Percentiles rank a stretch among this genome's conserved stretches.
These are phyloP conservation scores for Dascyllus trimaculatus DNA, from an alignment of 2,113 vertebrate species.

Conservation along the genomic window DNA sequence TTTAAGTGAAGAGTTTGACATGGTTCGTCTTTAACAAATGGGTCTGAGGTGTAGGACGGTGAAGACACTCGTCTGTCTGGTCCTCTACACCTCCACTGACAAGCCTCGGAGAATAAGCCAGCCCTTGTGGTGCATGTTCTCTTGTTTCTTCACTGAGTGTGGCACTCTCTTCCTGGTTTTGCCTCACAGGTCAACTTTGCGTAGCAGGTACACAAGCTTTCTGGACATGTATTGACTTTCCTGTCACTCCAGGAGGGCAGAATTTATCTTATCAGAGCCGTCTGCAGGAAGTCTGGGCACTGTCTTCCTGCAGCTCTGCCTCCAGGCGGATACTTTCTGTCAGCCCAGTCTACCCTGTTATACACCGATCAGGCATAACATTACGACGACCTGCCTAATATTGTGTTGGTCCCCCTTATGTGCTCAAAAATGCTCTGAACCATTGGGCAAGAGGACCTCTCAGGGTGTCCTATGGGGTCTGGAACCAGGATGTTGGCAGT, in stretches of 20 bases:
- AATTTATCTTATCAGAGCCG: slow-evolving; percentile 13
- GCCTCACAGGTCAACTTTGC: slow-evolving; percentile 2
- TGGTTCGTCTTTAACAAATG: not conserved
- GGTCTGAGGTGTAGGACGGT: not conserved
- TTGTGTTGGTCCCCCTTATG: too few species aligned
- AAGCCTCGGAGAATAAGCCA: not conserved
- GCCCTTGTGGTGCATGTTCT: not conserved
- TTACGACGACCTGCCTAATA: too few species aligned
- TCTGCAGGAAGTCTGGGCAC: slow-evolving; percentile 13
- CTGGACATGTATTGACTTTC: slow-evolving; percentile 19
- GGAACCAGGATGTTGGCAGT: too few species aligned
- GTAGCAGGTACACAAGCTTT: slow-evolving; percentile 7
- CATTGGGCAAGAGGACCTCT: too few species aligned
- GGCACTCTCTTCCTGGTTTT: slow-evolving; percentile 2
- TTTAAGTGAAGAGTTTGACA: not conserved
- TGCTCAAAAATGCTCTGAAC: too few species aligned
- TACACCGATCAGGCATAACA: too few species aligned
- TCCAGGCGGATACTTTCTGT: not conserved
- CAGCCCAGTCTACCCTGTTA: not conserved
- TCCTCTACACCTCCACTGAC: not conserved
- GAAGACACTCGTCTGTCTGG: not conserved
- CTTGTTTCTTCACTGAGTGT: not conserved
- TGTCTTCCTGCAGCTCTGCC: not conserved
- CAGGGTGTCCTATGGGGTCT: too few species aligned
- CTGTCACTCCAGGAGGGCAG: not conserved